Evolutionary conservation across 2,113 vertebrate species (phyloP).

Genomic region (Xiphophorus couchianus): DNA sequence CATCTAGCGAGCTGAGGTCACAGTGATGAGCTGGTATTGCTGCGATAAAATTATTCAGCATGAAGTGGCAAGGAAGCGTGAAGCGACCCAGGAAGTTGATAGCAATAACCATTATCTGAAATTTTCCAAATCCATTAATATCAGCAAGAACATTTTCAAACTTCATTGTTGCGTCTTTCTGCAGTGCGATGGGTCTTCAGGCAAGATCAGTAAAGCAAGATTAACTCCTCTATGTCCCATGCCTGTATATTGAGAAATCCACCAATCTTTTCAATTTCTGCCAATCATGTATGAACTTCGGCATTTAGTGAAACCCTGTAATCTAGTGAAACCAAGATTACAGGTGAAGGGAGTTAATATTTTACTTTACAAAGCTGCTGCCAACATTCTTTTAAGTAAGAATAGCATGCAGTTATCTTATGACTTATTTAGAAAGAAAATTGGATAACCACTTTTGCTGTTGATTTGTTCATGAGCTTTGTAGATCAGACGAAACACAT

Average conservation of each 20-base stretch:
- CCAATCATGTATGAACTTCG: constrained; percentile 7
- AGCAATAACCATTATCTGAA: constrained; percentile 80
- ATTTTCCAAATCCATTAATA: constrained; percentile 85
- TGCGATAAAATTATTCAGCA: constrained; percentile 85
- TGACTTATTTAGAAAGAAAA: neutral
- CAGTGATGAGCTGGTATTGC: constrained; percentile 85
- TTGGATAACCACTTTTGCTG: neutral
- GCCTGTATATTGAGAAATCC: neutral
- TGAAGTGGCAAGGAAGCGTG: constrained; percentile 86
- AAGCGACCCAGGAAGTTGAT: constrained; percentile 76
- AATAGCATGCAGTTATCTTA: neutral
- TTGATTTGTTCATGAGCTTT: no score
- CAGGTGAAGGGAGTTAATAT: constrained; percentile 33
- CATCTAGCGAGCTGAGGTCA: constrained; percentile 71
- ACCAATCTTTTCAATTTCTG: neutral
- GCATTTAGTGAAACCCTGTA: neutral
- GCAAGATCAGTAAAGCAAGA: neutral
- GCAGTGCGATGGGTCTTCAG: neutral
- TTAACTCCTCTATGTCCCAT: neutral
- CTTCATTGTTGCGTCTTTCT: constrained; percentile 50
- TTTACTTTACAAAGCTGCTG: constrained; percentile 33
- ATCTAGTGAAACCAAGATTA: neutral
- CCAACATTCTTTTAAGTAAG: neutral
- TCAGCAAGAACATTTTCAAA: constrained; percentile 84
- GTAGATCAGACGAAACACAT: no score